A percentile compares a stretch with the other conserved stretches of the same genome.
These are phyloP conservation scores for Gracilinanus agilis DNA, from an alignment of 2,113 vertebrate species.

Conservation along the genomic window DNA sequence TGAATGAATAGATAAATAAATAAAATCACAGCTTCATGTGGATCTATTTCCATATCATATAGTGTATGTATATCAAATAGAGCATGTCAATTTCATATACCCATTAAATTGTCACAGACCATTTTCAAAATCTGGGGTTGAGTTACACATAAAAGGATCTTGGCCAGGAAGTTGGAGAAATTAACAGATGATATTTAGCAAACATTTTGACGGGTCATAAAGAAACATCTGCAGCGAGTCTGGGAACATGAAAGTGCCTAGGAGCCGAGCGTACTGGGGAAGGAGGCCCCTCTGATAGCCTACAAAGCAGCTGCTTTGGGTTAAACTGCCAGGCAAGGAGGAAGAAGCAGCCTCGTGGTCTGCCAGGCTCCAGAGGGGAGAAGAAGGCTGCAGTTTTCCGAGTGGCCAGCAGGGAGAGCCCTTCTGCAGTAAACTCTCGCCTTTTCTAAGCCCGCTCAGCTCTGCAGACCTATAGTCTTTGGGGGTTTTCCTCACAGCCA, in stretches of 20 bases:
- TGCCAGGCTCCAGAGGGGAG: background rate
- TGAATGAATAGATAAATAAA: too few species aligned
- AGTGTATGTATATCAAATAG: background rate
- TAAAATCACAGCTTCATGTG: background rate
- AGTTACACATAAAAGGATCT: conserved; percentile 75
- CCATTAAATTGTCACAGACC: conserved; percentile 66
- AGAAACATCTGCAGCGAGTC: conserved; percentile 77
- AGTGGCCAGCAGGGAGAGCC: conserved; percentile 64
- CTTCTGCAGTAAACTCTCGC: conserved; percentile 69
- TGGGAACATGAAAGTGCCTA: conserved; percentile 39
- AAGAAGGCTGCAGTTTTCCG: conserved; percentile 1
- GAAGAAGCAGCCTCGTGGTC: background rate
- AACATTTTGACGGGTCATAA: conserved; percentile 76
- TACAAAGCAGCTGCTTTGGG: conserved; percentile 53
- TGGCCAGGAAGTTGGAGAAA: conserved; percentile 73
- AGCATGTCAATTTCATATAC: background rate
- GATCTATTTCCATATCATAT: background rate
- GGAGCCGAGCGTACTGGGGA: background rate
- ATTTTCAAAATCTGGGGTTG: conserved; percentile 74
- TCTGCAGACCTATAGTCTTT: conserved; percentile 61
- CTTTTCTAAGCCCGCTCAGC: background rate
- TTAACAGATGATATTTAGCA: conserved; percentile 79
- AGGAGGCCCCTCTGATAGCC: conserved; percentile 47
- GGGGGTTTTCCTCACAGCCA: conserved; percentile 61
- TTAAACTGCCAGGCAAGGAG: conserved; percentile 21